phyloP scores from a whole-genome alignment of 2,113 vertebrate species.

The Zosterops hypoxanthus region DNA sequence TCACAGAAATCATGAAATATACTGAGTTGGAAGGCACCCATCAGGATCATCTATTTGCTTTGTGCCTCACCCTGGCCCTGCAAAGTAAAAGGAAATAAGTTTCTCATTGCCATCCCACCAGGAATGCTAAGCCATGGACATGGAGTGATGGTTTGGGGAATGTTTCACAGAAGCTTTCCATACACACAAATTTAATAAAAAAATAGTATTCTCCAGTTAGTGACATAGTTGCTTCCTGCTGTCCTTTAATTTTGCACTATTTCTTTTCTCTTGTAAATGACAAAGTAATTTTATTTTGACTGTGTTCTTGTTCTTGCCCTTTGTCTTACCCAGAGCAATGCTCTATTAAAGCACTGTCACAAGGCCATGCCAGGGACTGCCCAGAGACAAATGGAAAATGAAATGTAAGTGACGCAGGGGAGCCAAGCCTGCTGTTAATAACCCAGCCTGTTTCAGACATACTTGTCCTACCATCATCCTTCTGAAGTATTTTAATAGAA shows the following conservation, averaged over 20 bases:
- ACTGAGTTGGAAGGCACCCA: not conserved
- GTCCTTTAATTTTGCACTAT: not conserved
- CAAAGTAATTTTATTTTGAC: not conserved
- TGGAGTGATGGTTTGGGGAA: not conserved
- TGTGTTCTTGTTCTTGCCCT: not conserved
- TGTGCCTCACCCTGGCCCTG: not conserved
- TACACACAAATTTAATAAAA: not conserved
- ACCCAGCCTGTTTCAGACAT: not conserved
- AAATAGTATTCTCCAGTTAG: not conserved
- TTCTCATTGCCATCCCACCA: not conserved
- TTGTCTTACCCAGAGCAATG: not conserved
- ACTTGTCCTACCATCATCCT: not conserved
- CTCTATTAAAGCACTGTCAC: not conserved
- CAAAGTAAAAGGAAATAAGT: not conserved
- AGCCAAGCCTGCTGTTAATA: not conserved
- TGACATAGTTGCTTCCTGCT: not conserved
- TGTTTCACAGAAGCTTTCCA: not conserved
- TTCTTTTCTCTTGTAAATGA: not conserved
- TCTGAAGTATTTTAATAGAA: not conserved
- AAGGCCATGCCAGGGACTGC: not conserved
- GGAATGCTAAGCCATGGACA: not conserved
- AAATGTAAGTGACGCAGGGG: not conserved
- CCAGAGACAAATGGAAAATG: not conserved
- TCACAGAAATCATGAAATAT: not conserved
- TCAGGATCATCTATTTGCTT: not conserved